Conservation (phyloP, 2,113 vertebrate genomes). For the Piprites chloris region DNA sequence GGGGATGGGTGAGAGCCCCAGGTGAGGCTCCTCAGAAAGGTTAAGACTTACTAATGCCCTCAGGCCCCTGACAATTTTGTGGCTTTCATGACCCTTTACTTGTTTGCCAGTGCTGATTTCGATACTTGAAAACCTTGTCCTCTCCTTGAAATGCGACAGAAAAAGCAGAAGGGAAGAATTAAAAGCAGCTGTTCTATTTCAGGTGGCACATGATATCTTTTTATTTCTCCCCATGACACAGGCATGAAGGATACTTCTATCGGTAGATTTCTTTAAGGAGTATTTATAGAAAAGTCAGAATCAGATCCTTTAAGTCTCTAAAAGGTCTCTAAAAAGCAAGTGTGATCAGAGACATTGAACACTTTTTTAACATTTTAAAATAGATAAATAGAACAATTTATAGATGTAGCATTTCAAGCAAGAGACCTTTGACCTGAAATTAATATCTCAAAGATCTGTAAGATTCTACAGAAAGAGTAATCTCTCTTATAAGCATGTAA, state of each 20-base stretch:
- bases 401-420: neutral
- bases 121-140: neutral
- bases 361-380: neutral
- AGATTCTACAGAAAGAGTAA: neutral
- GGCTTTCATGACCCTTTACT: neutral
- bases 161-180: neutral
- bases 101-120: neutral
- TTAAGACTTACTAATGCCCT: neutral
- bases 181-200: neutral
- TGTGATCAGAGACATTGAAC: neutral
- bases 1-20: accelerated
- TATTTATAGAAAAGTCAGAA: neutral
- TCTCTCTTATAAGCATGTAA: neutral
- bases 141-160: neutral
- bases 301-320: neutral
- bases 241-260: neutral
- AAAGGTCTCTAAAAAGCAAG: neutral
- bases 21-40: neutral
- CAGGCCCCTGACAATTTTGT: neutral
- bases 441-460: neutral
- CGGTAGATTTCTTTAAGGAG: neutral
- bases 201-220: neutral
- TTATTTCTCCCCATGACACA: neutral
- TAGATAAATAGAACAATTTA: neutral
- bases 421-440: neutral